phyloP scores from a whole-genome alignment of 2,113 vertebrate species.

The Rhombomys opimus region DNA sequence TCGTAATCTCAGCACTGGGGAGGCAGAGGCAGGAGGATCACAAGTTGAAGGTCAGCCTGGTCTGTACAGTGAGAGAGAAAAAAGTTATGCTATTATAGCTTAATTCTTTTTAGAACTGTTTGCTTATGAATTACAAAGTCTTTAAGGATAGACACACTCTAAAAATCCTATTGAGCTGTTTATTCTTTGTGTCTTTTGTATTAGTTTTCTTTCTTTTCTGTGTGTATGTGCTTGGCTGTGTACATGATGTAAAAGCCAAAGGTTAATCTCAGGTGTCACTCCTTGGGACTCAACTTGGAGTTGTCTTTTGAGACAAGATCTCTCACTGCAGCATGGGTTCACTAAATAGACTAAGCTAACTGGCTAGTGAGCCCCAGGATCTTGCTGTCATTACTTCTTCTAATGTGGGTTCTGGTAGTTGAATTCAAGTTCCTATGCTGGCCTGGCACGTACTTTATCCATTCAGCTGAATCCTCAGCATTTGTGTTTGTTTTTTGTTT shows the following conservation, averaged over 20 bases:
- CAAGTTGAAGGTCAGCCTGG: not conserved
- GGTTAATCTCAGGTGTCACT: not conserved
- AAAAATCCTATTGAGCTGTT: slow-evolving; percentile 44
- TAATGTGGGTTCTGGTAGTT: not conserved
- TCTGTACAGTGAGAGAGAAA: not conserved
- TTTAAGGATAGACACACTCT: not conserved
- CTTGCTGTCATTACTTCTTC: no score
- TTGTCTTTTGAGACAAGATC: not conserved
- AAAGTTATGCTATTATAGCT: not conserved
- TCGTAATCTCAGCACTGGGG: not conserved
- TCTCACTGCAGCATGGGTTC: not conserved
- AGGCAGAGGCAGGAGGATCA: not conserved
- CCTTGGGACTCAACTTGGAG: not conserved
- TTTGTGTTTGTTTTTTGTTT: not conserved
- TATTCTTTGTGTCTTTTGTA: not conserved
- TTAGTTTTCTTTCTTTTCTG: not conserved
- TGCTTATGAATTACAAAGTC: slow-evolving; percentile 22
- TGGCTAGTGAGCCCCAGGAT: not conserved
- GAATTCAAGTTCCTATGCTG: not conserved
- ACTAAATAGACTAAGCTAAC: not conserved
- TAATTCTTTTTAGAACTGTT: not conserved
- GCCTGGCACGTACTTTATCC: not conserved
- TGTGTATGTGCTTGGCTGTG: not conserved
- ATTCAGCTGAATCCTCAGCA: not conserved
- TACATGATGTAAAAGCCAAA: not conserved